These are phyloP conservation scores for Decapterus maruadsi DNA, from an alignment of 2,797 vertebrate species.

Conservation along the genomic window DNA sequence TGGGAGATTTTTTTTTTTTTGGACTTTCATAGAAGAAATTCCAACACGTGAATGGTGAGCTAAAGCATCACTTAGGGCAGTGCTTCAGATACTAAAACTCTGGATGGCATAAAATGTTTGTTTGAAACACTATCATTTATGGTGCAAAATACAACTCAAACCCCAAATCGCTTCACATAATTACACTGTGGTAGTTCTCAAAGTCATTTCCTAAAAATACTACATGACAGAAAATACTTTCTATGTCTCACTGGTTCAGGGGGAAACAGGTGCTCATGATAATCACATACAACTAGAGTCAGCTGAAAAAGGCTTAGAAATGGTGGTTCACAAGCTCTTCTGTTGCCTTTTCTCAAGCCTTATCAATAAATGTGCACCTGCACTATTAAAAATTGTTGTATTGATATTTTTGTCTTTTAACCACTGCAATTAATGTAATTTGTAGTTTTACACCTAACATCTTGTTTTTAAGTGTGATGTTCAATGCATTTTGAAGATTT, in stretches of 20 bases:
- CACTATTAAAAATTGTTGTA: too few species aligned
- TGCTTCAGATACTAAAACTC: constrained; percentile 37
- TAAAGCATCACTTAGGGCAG: constrained; percentile 30
- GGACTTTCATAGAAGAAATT: constrained; percentile 47
- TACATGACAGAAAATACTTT: not conserved
- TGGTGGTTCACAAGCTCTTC: not conserved
- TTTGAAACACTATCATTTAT: constrained; percentile 58
- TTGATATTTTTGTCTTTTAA: not conserved
- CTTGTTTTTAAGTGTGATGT: not conserved
- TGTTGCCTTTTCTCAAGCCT: not conserved
- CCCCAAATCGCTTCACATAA: constrained; percentile 30
- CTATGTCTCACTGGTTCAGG: constrained; percentile 17
- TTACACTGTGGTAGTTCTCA: constrained; percentile 41
- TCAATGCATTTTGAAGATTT: too few species aligned
- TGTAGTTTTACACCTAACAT: not conserved
- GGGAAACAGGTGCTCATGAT: not conserved
- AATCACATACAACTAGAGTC: not conserved
- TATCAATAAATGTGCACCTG: too few species aligned
- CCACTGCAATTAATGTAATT: not conserved
- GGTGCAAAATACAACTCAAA: constrained; percentile 37
- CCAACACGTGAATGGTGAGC: constrained; percentile 40
- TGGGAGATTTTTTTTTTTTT: constrained; percentile 29
- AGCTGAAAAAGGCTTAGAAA: not conserved
- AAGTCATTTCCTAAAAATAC: constrained; percentile 46
- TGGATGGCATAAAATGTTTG: constrained; percentile 43